Conservation (phyloP, 2,888 invertebrate genomes). For the Sminthurides aquaticus region DNA sequence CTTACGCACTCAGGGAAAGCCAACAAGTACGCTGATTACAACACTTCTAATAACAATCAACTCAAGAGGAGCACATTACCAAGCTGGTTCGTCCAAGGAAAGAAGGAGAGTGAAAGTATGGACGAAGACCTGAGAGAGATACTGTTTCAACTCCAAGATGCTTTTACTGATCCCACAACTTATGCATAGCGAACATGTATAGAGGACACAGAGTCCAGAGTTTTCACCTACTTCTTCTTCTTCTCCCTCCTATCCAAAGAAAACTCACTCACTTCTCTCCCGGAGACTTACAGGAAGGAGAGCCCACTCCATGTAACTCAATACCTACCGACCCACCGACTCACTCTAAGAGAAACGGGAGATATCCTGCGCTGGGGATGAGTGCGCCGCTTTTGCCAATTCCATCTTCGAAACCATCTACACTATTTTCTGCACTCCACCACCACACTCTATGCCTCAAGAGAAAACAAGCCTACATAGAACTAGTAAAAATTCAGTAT, state of each 20-base stretch:
- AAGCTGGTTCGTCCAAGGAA: no score
- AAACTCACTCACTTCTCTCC: not conserved
- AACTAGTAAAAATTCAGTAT: no score
- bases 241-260: not conserved
- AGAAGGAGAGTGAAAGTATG: not conserved
- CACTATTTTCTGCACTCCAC: not conserved
- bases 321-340: not conserved
- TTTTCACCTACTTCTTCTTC: not conserved
- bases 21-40: no score
- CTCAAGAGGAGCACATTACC: no score
- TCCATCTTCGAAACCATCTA: not conserved
- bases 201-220: not conserved
- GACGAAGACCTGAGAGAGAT: not conserved
- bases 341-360: not conserved
- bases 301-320: not conserved
- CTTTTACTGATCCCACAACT: not conserved
- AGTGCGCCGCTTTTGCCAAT: slow-evolving; percentile 12
- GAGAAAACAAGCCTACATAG: no score
- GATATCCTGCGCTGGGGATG: slow-evolving; percentile 8
- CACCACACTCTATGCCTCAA: not conserved
- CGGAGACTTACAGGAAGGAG: not conserved
- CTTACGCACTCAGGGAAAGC: no score
- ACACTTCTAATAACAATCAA: no score
- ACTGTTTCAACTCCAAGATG: not conserved
- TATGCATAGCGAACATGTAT: not conserved